Base-by-base conservation (phyloP, 2,888 invertebrate genomes). In the Acronicta psi region DNA sequence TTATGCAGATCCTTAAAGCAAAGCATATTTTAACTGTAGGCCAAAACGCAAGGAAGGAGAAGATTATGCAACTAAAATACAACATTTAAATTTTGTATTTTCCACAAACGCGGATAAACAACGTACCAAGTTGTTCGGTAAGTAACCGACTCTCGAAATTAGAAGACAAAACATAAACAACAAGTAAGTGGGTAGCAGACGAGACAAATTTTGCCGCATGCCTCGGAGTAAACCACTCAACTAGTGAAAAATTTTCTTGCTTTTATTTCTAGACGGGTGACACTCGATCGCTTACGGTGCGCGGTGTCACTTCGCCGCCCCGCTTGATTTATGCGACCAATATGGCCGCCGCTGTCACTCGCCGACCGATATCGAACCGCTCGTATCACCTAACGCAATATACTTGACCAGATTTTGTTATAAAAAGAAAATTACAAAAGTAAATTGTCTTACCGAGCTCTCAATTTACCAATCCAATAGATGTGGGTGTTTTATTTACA, bases 271-370 rank as follows among this genome's bases (percentile, higher is more conserved):
- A 85, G 87, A 83, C 90, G 86, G 83, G 86, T 89, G 92, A 93
- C 93, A 93, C 88, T 87, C 92, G 92, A 93, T 93, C 92, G 92
- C 92, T 93, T 92, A 92, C 88, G 89, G 88, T 83, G 82, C 82
- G 83, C 85, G 85, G 84, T 88, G 92, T 91, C 92, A 91, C 90
- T 90, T 90, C 87, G 83, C 84, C 86, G 82, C 83, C 80, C 80
- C 80, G 86, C 88, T 91, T 94, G 93, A 94, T 94, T 94, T 94
- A 93, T 94, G 93, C 92, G 88, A 87, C 90, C 93, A 93, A 93
- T 93, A 93, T 93, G 93, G 93, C 90, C 84, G 87, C 82, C 81
- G 81, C 88, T 89, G 92, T 92, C 93, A 92, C 87, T 91, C 88
- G 85, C 72, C 83, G 72, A 74, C 81, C 85, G 85, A 87, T 91